A percentile compares a stretch with the other conserved stretches of the same genome.
phyloP scores from a whole-genome alignment of 2,888 invertebrate genomes.

The Campaea margaritaria region DNA sequence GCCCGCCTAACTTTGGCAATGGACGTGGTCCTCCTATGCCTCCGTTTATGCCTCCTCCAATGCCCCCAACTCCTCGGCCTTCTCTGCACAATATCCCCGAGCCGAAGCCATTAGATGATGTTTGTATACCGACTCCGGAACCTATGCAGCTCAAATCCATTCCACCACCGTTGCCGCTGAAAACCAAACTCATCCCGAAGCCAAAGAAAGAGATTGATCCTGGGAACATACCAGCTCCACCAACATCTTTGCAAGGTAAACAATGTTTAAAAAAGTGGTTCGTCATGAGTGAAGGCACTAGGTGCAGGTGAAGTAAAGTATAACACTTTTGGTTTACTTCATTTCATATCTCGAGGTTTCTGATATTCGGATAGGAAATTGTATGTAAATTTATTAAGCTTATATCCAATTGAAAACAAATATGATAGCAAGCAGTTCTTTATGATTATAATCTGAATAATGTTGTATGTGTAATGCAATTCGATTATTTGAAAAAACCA shows the following conservation, averaged over 20 bases:
- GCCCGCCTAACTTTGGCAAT: conserved; percentile 61
- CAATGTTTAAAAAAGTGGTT: conserved; percentile 28
- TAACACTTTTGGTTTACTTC: conserved; percentile 17
- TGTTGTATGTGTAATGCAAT: too few relatives aligned
- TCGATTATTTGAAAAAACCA: too few relatives aligned
- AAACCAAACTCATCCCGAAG: conserved; percentile 60
- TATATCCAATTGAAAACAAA: neutral
- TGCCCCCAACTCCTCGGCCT: conserved; percentile 26
- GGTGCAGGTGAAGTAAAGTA: conserved; percentile 23
- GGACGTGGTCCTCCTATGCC: conserved; percentile 52
- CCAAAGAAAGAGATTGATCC: conserved; percentile 67
- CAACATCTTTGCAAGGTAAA: conserved; percentile 68
- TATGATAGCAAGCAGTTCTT: neutral
- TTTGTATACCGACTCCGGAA: conserved; percentile 23
- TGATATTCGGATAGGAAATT: conserved; percentile 40
- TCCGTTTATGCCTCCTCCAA: conserved; percentile 60
- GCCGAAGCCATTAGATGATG: conserved; percentile 23
- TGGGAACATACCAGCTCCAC: conserved; percentile 82
- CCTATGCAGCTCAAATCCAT: conserved; percentile 86
- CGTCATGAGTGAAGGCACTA: conserved; percentile 23
- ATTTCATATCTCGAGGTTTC: conserved; percentile 40
- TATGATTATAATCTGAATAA: too few relatives aligned
- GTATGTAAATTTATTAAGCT: neutral
- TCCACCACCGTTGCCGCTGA: conserved; percentile 86
- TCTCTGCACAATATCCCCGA: conserved; percentile 19